phyloP scores from a whole-genome alignment of 2,797 vertebrate genomes.

The Sebastolobus alascanus region DNA sequence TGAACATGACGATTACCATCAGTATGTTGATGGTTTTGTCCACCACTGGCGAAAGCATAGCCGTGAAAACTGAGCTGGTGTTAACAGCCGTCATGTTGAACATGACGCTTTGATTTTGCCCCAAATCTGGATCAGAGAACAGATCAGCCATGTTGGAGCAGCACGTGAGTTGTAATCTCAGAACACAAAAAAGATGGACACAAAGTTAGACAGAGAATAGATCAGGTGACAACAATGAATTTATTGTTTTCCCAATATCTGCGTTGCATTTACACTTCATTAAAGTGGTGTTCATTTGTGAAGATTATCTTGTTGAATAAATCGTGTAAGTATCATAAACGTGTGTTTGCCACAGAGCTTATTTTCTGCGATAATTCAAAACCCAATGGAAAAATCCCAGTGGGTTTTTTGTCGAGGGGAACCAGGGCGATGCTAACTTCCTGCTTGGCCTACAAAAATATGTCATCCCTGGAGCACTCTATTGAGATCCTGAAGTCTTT shows the following conservation, averaged over 20 bases:
- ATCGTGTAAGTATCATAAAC: too few species aligned
- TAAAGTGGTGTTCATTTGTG: too few species aligned
- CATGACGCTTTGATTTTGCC: slow-evolving; percentile 22
- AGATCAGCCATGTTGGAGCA: neutral
- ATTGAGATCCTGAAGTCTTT: too few species aligned
- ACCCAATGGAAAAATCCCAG: too few species aligned
- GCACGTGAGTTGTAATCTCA: neutral
- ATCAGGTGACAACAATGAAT: neutral
- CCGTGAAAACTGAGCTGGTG: neutral
- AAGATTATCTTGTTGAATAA: too few species aligned
- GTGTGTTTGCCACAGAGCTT: too few species aligned
- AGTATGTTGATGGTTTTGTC: slow-evolving; percentile 71
- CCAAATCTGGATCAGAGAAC: neutral
- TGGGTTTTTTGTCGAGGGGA: too few species aligned
- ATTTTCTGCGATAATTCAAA: too few species aligned
- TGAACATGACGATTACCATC: slow-evolving; percentile 60
- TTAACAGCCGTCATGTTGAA: slow-evolving; percentile 56
- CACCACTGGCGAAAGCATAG: slow-evolving; percentile 8
- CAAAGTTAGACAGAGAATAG: neutral
- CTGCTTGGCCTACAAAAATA: too few species aligned
- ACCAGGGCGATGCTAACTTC: too few species aligned
- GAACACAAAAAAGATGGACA: neutral
- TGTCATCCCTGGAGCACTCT: too few species aligned
- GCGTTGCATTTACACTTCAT: too few species aligned
- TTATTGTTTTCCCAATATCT: neutral